A percentile compares a stretch with the other conserved stretches of the same genome.
These are phyloP conservation scores for Tauraco hartlaubi DNA, from an alignment of 2,797 vertebrate species.

Conservation along the genomic window DNA sequence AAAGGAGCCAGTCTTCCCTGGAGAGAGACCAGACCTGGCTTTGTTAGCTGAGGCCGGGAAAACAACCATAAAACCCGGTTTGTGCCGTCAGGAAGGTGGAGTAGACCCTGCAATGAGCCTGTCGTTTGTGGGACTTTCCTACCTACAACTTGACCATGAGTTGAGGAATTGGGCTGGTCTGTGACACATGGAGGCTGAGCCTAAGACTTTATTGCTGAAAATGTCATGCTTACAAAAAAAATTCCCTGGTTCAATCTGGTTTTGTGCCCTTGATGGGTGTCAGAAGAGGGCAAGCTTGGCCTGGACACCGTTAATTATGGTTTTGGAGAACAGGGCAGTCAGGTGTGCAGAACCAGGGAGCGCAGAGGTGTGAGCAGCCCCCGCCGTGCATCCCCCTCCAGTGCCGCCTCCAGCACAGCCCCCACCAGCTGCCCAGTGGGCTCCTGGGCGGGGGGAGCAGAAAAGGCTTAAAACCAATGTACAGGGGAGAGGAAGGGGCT, in stretches of 20 bases:
- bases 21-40: neutral
- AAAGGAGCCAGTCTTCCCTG: neutral
- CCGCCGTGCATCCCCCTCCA: accelerated
- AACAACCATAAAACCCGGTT: neutral
- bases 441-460: neutral
- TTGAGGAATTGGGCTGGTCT: neutral
- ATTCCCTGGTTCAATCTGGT: neutral
- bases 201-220: neutral
- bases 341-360: neutral
- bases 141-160: neutral
- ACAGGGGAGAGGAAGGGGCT: neutral
- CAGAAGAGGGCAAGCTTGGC: neutral
- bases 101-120: neutral
- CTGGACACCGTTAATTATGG: neutral
- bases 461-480: neutral
- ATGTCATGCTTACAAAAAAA: neutral
- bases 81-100: neutral
- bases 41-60: neutral
- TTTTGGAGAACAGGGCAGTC: neutral
- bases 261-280: neutral
- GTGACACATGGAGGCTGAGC: accelerated
- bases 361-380: neutral
- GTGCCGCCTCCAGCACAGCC: neutral
- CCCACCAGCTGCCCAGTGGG: accelerated
- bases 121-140: neutral